Percentiles rank a stretch among this genome's conserved stretches.
Conservation (phyloP, 2,113 vertebrate genomes). For the Sphaerodactylus townsendi region DNA sequence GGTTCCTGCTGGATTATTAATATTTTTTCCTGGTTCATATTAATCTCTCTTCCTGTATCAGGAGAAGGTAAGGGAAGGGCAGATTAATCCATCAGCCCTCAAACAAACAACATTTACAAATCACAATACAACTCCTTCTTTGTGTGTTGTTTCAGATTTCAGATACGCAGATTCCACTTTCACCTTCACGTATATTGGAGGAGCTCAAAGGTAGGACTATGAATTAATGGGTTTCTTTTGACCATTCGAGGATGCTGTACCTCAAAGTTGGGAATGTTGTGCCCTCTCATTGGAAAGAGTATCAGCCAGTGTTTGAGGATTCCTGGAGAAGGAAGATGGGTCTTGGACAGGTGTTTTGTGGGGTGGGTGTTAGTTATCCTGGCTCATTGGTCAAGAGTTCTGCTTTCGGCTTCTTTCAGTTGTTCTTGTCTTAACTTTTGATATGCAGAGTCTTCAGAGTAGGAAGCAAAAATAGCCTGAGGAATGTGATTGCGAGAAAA, state of each 20-base stretch:
- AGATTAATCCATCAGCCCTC: not conserved
- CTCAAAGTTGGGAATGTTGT: not conserved
- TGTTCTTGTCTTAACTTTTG: not conserved
- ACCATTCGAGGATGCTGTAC: slow-evolving; percentile 37
- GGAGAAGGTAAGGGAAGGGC: not conserved
- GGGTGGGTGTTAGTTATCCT: not conserved
- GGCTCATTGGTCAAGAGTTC: not conserved
- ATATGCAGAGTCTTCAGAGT: accelerated
- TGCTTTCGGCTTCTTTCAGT: not conserved
- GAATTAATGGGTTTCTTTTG: slow-evolving; percentile 57
- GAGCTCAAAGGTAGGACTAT: slow-evolving; percentile 84
- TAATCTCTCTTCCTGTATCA: not conserved
- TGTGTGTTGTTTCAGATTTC: slow-evolving; percentile 81
- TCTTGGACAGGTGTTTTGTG: slow-evolving; percentile 19
- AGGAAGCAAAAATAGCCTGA: not conserved
- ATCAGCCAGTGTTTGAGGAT: not conserved
- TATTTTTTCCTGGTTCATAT: not conserved
- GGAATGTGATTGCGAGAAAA: accelerated
- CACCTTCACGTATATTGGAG: slow-evolving; percentile 86
- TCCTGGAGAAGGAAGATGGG: not conserved
- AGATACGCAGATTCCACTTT: slow-evolving; percentile 89
- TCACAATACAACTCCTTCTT: slow-evolving; percentile 46
- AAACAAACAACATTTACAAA: not conserved
- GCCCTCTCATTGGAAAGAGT: not conserved
- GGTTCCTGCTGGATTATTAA: slow-evolving; percentile 19